Conservation (phyloP, 2,113 vertebrate genomes). For the Elachura formosa region DNA sequence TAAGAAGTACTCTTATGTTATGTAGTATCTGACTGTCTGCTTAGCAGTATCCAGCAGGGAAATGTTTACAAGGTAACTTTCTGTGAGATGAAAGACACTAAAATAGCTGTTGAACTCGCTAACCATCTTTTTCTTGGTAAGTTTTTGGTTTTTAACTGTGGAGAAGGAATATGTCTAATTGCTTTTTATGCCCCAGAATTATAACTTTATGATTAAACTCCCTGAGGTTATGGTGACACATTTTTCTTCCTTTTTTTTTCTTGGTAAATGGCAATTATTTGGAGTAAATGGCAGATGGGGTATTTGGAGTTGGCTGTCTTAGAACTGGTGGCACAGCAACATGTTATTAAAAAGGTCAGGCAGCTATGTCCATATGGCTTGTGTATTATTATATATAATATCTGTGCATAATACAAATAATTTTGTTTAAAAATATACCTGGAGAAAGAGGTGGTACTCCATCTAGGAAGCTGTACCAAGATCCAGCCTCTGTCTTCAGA, state of each 20-base stretch:
- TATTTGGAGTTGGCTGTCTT: not conserved
- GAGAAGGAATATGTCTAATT: not conserved
- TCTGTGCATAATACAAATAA: not conserved
- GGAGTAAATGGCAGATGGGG: not conserved
- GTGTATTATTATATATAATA: not conserved
- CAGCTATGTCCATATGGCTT: not conserved
- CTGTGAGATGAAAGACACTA: not conserved
- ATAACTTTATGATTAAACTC: not conserved
- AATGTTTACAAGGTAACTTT: not conserved
- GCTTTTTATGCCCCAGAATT: not conserved
- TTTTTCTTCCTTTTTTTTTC: not conserved
- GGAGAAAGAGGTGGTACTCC: not conserved
- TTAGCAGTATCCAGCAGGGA: not conserved
- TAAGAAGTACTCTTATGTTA: not conserved
- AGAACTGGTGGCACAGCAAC: not conserved
- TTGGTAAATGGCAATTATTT: not conserved
- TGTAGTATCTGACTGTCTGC: not conserved
- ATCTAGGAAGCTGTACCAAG: not conserved
- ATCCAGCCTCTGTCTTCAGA: not conserved
- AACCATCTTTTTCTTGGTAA: not conserved
- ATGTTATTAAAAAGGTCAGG: not conserved
- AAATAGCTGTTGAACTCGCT: not conserved
- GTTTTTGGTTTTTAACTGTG: not conserved
- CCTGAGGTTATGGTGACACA: not conserved
- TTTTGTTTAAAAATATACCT: not conserved